Evolutionary conservation across 2,888 invertebrate genomes (phyloP).

Genomic region (Metalampra italica): DNA sequence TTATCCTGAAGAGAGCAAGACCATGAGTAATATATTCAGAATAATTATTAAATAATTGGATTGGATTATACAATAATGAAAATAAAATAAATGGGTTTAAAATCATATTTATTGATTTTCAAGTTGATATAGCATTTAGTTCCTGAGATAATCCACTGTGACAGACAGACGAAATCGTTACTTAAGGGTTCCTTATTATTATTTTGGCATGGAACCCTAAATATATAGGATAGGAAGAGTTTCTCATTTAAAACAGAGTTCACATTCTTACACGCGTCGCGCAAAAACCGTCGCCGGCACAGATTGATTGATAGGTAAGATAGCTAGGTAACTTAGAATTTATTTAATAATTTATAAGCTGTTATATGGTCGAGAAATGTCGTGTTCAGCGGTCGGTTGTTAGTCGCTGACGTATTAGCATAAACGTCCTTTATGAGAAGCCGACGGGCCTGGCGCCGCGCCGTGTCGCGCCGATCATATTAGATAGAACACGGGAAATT

Average conservation of each 20-base stretch:
- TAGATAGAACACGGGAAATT: constrained; percentile 68
- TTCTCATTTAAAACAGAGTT: not conserved
- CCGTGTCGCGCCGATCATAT: constrained; percentile 65
- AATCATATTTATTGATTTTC: no score
- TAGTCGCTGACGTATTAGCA: constrained; percentile 59
- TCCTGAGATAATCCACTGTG: not conserved
- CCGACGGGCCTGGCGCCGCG: constrained; percentile 67
- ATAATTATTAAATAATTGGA: no score
- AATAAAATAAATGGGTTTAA: no score
- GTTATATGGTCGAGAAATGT: constrained; percentile 50
- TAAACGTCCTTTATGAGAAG: constrained; percentile 63
- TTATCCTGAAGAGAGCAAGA: no score
- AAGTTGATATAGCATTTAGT: not conserved
- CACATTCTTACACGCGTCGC: constrained; percentile 21
- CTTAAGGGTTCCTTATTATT: not conserved
- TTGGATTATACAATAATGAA: no score
- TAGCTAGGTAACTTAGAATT: constrained; percentile 55
- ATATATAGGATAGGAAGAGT: no score
- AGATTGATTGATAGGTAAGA: constrained; percentile 59
- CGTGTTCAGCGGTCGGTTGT: constrained; percentile 42
- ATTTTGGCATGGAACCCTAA: no score
- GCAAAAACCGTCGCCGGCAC: constrained; percentile 31
- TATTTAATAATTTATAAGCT: constrained; percentile 66
- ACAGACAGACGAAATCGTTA: not conserved
- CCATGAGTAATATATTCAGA: no score